These are phyloP conservation scores for Perizoma flavofasciatum DNA, from an alignment of 2,888 invertebrate genomes.

Conservation along the genomic window DNA sequence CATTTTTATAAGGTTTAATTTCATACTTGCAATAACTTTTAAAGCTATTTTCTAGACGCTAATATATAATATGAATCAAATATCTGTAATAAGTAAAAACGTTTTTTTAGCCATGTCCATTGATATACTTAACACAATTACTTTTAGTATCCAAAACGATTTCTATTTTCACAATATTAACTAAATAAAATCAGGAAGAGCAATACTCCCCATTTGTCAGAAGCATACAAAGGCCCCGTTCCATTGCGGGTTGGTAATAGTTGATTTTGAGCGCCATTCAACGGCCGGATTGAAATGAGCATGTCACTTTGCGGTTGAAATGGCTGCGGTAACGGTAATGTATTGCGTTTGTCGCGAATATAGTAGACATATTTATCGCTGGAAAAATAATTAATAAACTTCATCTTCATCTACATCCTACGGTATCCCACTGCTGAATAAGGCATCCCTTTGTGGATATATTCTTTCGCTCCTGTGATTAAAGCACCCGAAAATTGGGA, in stretches of 20 bases:
- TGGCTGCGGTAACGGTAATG: conserved; percentile 33
- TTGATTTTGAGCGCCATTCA: conserved; percentile 49
- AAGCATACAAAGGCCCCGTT: conserved; percentile 26
- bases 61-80: too few species aligned
- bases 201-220: conserved; percentile 14
- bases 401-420: too few species aligned
- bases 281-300: conserved; percentile 51
- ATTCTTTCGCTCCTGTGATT: not conserved
- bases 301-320: conserved; percentile 45
- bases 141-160: not conserved
- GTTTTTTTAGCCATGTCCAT: too few species aligned
- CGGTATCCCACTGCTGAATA: too few species aligned
- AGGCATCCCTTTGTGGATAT: too few species aligned
- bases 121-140: too few species aligned
- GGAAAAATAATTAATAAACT: conserved; percentile 2
- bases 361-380: conserved; percentile 8
- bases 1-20: too few species aligned
- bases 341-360: conserved; percentile 24
- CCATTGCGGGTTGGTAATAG: conserved; percentile 52
- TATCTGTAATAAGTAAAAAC: too few species aligned
- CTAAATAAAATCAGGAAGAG: conserved; percentile 1
- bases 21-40: too few species aligned
- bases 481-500: too few species aligned
- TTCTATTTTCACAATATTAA: not conserved
- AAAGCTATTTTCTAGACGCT: too few species aligned